Evolutionary conservation across 2,797 vertebrate species (phyloP).

Genomic region (Dermochelys coriacea): DNA sequence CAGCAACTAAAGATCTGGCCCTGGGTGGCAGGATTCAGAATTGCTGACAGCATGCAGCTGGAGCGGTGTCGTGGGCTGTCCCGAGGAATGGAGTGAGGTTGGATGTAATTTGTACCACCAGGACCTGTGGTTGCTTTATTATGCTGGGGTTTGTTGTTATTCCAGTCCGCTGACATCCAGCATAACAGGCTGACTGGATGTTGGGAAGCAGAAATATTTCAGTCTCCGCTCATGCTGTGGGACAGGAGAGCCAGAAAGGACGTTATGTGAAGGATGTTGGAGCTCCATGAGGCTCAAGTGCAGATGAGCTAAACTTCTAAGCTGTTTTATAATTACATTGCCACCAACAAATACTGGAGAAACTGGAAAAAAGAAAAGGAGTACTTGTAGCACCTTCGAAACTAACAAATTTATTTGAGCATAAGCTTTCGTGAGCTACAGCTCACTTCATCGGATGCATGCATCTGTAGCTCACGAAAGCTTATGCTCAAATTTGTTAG

Average conservation of each 20-base stretch:
- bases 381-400: too few relatives aligned
- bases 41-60: not conserved
- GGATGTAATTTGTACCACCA: not conserved
- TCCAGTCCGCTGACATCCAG: not conserved
- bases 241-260: not conserved
- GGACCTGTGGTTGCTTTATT: not conserved
- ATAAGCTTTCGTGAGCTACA: too few relatives aligned
- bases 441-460: too few relatives aligned
- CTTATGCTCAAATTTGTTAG: too few relatives aligned
- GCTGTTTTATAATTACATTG: not conserved
- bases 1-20: rapidly evolving
- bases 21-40: too few relatives aligned
- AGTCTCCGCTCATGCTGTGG: not conserved
- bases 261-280: not conserved
- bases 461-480: too few relatives aligned
- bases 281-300: not conserved
- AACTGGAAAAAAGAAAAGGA: too few relatives aligned
- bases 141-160: not conserved
- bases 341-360: not conserved
- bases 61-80: not conserved
- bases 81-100: not conserved
- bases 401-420: too few relatives aligned
- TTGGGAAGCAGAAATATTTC: not conserved
- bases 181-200: not conserved
- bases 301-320: not conserved